Conservation (phyloP, 2,113 vertebrate species). For the Oryzias javanicus region DNA sequence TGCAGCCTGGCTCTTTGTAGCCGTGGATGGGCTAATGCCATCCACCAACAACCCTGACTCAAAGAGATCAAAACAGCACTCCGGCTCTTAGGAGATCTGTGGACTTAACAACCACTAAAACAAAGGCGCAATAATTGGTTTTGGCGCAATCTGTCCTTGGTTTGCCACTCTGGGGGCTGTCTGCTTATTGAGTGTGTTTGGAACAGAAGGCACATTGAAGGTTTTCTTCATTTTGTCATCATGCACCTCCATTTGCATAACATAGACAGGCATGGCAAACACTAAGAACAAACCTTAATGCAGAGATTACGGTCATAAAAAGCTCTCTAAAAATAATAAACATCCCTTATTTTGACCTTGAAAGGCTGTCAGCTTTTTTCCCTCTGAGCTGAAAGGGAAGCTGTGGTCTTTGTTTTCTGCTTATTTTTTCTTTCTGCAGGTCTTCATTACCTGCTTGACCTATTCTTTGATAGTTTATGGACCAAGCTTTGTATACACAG, state of each 20-base stretch:
- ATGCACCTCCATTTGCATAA: constrained; percentile 65
- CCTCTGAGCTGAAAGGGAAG: too few relatives aligned
- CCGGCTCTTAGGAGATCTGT: constrained; percentile 72
- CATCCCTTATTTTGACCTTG: constrained; percentile 9
- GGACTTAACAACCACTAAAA: constrained; percentile 77
- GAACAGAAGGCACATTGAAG: constrained; percentile 74
- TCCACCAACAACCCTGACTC: constrained; percentile 70
- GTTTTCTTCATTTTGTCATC: constrained; percentile 56
- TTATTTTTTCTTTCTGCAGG: too few relatives aligned
- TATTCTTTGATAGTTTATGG: too few relatives aligned
- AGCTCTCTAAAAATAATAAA: constrained; percentile 25
- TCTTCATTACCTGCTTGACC: too few relatives aligned
- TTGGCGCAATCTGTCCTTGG: constrained; percentile 79
- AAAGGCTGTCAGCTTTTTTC: not conserved
- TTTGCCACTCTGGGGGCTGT: constrained; percentile 72
- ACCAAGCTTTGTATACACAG: too few relatives aligned
- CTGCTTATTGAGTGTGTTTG: constrained; percentile 64
- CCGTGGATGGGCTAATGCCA: constrained; percentile 64
- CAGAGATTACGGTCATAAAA: constrained; percentile 32
- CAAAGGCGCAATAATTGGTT: constrained; percentile 81
- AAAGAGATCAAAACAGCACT: constrained; percentile 78
- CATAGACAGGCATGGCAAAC: constrained; percentile 49
- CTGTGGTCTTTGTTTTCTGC: too few relatives aligned
- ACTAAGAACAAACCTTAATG: constrained; percentile 36
- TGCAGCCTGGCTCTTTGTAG: constrained; percentile 70